Evolutionary conservation across 1,140 invertebrate species (phyloP).

Genomic region (Panonychus citri): DNA sequence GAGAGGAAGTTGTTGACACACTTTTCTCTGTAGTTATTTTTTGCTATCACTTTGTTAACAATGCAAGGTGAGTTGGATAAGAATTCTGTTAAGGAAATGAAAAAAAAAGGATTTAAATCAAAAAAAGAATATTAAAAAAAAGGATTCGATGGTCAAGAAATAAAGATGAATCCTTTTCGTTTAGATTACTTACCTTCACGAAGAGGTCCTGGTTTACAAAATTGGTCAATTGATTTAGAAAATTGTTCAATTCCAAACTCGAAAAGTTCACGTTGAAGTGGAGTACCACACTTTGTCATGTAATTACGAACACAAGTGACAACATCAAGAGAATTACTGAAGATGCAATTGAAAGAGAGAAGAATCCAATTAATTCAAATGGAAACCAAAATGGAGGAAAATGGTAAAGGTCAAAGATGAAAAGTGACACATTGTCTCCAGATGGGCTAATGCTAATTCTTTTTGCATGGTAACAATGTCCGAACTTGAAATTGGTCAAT

Average conservation of each 20-base stretch:
- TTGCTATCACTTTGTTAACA: constrained; percentile 8
- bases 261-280: constrained; percentile 17
- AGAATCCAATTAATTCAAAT: neutral
- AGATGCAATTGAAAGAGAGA: neutral
- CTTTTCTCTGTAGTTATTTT: constrained; percentile 3
- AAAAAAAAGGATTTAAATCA: neutral
- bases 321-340: constrained; percentile 6
- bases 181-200: constrained; percentile 1
- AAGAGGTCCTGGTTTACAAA: constrained; percentile 12
- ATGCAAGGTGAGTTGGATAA: constrained; percentile 11
- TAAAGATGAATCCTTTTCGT: neutral
- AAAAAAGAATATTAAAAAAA: neutral
- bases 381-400: too few relatives aligned
- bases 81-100: constrained; percentile 4
- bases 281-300: constrained; percentile 17
- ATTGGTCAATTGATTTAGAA: constrained; percentile 14
- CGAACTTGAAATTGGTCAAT: neutral
- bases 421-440: too few relatives aligned
- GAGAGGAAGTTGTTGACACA: constrained; percentile 9
- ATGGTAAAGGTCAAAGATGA: too few relatives aligned
- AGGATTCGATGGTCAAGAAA: neutral
- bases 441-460: too few relatives aligned
- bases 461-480: too few relatives aligned
- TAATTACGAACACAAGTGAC: constrained; percentile 14
- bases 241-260: constrained; percentile 15